Percentiles rank a stretch among this genome's conserved stretches.
phyloP scores from a whole-genome alignment of 2,888 invertebrate genomes.

The Orthosia gracilis region DNA sequence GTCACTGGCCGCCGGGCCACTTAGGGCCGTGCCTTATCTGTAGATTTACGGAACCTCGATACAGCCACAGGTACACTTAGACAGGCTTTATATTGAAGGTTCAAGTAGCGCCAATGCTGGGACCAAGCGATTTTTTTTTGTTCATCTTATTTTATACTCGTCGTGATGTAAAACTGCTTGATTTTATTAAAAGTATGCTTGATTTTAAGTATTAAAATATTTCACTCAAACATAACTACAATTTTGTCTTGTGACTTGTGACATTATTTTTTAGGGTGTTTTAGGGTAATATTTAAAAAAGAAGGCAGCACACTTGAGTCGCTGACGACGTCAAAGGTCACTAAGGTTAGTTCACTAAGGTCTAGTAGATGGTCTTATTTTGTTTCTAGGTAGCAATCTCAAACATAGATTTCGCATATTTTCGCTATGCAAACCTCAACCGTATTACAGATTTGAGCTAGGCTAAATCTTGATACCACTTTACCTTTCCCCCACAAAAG shows the following conservation, averaged over 20 bases:
- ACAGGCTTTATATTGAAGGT: constrained; percentile 23
- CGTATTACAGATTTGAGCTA: not conserved
- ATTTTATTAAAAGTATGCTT: too few species aligned
- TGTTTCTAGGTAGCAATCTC: not conserved
- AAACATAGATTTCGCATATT: too few species aligned
- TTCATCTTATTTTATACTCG: too few species aligned
- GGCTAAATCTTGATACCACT: constrained; percentile 3
- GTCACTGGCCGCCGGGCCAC: constrained; percentile 65
- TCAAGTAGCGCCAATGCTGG: constrained; percentile 33
- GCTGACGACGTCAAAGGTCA: not conserved
- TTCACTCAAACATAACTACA: too few species aligned
- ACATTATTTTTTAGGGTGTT: too few species aligned
- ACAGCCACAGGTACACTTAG: constrained; percentile 52
- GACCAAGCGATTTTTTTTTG: constrained; percentile 1
- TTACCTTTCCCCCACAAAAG: not conserved
- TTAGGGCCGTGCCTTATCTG: constrained; percentile 69
- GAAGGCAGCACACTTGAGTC: too few species aligned
- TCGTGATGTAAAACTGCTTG: too few species aligned
- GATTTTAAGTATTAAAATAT: too few species aligned
- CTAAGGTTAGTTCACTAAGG: not conserved
- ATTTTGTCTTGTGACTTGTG: too few species aligned
- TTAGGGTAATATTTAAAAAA: too few species aligned
- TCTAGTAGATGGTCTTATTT: not conserved
- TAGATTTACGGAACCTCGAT: constrained; percentile 55
- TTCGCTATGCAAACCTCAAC: too few species aligned